Evolutionary conservation across 2,113 vertebrate species (phyloP), one percentile per base, ranked within the genome.

Genomic region (Mobula birostris): DNA sequence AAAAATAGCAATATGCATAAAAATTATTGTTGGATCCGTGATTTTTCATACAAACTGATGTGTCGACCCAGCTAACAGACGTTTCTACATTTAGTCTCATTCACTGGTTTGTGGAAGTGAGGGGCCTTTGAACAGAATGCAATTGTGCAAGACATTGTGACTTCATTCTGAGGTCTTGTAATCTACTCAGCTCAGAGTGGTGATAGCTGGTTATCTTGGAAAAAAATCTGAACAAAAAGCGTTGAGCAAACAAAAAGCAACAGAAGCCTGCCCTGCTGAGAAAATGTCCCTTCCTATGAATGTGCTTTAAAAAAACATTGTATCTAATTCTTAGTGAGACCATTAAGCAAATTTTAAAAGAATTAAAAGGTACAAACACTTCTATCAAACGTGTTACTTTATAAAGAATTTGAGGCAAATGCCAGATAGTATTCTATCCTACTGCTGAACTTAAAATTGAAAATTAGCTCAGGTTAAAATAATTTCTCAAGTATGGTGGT

Each of bases 31-130:
- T 90, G 14, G 58, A n/a, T 32, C 58, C 63, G 61, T n/a, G 27
- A 90, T 32, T 66, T 19, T 56, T 56, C 32, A 76, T 24, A 93
- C 70, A 27, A 74, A 93, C 91, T 56, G 91, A 32, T 93, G 91
- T 27, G 24, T 48, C 11, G 40, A 74, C 40, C 91, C 91, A 29
- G 91, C 21, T 93, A 72, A 48, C 70, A 56, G 91, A 24, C 48
- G 91, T 12, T 56, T 74, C 40, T 70, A 93, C 72, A 93, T 29
- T 40, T 72, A 56, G 91, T 29, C 5, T 76, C 68, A 48, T 27
- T 29, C 17, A 48, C 14, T 7, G 36, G 29, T 56, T 48, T 15
- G 40, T 40, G 40, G 90, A 92, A 72, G 36, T 92, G 90, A 48
- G n/a, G 32, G 74, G 36, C 24, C 68, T 27, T 29, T 70, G 70